Conservation (phyloP, 1,140 invertebrate genomes). For the Lethocerus indicus region DNA sequence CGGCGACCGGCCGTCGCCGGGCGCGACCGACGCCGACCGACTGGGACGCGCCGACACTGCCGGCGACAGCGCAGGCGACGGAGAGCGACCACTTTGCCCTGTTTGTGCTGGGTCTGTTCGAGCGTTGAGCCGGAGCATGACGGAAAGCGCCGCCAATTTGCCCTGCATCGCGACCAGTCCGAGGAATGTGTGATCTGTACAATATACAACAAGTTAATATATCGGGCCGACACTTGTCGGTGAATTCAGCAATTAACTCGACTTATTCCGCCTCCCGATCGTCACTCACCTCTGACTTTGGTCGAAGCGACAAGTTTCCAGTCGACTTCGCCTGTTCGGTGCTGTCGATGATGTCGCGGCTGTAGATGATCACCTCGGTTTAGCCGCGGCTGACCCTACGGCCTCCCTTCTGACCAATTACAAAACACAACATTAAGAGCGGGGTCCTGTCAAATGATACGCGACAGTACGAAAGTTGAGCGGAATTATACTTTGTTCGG, state of each 20-base stretch:
- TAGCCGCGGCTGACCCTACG: conserved; percentile 3
- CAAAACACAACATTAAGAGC: too few species aligned
- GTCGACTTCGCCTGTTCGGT: background rate
- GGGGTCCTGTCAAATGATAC: too few species aligned
- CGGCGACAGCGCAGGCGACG: too few species aligned
- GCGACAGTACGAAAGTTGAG: too few species aligned
- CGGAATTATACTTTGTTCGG: conserved; percentile 25
- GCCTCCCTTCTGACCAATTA: too few species aligned
- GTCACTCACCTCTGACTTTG: background rate
- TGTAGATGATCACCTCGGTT: conserved; percentile 9
- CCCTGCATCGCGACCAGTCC: conserved; percentile 46
- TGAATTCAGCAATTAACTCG: too few species aligned
- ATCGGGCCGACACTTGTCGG: too few species aligned
- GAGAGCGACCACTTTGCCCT: background rate
- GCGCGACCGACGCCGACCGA: too few species aligned
- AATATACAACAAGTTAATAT: too few species aligned
- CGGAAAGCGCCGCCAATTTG: conserved; percentile 40
- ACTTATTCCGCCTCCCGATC: too few species aligned
- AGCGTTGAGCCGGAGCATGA: conserved; percentile 37
- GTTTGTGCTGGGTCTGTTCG: conserved; percentile 25
- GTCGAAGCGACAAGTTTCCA: conserved; percentile 4
- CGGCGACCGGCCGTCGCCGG: too few species aligned
- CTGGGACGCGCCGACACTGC: too few species aligned
- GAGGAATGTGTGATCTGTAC: conserved; percentile 40
- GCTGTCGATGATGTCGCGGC: background rate